Base-by-base conservation (phyloP, 2,888 invertebrate genomes). In the Dendrolimus pini region DNA sequence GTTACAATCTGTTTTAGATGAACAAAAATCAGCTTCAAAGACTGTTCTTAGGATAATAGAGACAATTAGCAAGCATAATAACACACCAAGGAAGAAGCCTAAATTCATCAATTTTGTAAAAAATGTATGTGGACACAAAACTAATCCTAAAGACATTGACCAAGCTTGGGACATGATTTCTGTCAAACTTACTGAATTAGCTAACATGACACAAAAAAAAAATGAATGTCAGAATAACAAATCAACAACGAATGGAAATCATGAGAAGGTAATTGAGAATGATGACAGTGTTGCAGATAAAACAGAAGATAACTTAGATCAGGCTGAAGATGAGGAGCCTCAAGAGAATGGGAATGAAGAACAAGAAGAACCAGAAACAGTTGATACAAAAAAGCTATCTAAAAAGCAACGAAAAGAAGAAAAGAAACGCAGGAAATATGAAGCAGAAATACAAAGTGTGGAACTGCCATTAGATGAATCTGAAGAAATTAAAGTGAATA, bases 71-170 rank as follows among this genome's bases (percentile, higher is more conserved):
- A 93, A 92, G 57, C 93, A 93, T 73, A 94, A 94, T 53, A 98
- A 98, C 76, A 95, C 97, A 66, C 98, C 98, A 7, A 91, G 97
- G 30, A 98, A 97, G 81, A 95, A 95, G 79, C 91, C 92, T 0
- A 97, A 97, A 77, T 98, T 97, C 75, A 80, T 94, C 67, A 96
- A 96, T 79, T 96, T 95, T 80, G 92, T 95, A 0, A 92, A 91
- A 71, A 95, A 92, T 85, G 92, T 91, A 74, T 89, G 90, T 59
- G 92, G 93, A 52, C 85, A 93, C 68, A 90, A 90, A 75, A 85
- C 93, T 53, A 92, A 92, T 66, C 79, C 81, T 56, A 77, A 82
- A 54, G 91, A 94, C 57, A 91, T 94, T 56, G 94, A 94, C 65
- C 92, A 93, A 60, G 93, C 95, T 2, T 96, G 96, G 94, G 92